phyloP scores from a whole-genome alignment of 2,113 vertebrate species.

The Ondatra zibethicus region DNA sequence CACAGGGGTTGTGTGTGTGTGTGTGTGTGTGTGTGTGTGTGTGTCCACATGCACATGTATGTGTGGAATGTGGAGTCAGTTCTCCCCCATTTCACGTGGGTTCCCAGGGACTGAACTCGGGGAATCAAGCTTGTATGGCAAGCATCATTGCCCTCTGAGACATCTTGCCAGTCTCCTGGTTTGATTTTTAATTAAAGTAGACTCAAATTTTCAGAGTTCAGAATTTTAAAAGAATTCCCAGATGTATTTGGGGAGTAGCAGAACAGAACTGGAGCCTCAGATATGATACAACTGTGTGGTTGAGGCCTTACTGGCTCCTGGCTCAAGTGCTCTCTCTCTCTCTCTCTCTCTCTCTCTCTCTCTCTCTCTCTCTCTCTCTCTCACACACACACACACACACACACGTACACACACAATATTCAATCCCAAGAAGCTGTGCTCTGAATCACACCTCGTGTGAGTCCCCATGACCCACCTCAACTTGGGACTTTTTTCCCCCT shows the following conservation, averaged over 20 bases:
- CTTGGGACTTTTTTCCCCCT: neutral
- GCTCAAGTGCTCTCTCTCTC: neutral
- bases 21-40: neutral
- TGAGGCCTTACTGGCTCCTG: neutral
- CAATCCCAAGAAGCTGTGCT: neutral
- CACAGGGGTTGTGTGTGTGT: too few relatives aligned
- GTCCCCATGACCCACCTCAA: neutral
- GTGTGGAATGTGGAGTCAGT: neutral
- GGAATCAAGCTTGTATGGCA: too few relatives aligned
- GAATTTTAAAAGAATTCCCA: constrained; percentile 34
- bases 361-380: neutral
- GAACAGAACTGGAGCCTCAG: neutral
- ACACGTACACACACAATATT: neutral
- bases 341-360: neutral
- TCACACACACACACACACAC: neutral
- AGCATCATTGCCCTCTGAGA: neutral
- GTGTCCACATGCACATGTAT: neutral
- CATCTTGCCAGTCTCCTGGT: neutral
- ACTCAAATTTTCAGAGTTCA: constrained; percentile 13
- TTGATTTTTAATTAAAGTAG: constrained; percentile 51
- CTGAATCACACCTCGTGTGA: neutral
- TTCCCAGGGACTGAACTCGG: neutral
- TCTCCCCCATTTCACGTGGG: neutral
- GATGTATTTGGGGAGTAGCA: neutral
- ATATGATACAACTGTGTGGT: neutral